Evolutionary conservation across 1,140 invertebrate genomes (phyloP).

Genomic region (Drosophila nikananu): DNA sequence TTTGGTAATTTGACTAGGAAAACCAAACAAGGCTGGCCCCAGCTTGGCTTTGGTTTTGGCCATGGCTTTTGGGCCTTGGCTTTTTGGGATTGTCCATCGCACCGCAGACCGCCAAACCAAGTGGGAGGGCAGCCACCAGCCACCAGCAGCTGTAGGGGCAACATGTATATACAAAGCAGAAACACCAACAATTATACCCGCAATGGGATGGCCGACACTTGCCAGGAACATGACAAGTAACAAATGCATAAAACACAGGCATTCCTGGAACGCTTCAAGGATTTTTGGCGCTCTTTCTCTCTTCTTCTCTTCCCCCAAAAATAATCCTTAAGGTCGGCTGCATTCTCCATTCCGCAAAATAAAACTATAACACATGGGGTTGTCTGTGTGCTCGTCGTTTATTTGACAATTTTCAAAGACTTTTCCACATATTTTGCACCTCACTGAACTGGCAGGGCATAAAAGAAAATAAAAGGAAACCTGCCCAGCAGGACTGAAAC

Average conservation of each 20-base stretch:
- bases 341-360: slow-evolving; percentile 6
- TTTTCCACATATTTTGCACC: slow-evolving; percentile 35
- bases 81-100: slow-evolving; percentile 13
- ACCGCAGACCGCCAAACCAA: slow-evolving; percentile 57
- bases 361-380: background rate
- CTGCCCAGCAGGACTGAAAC: background rate
- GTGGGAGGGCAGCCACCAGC: slow-evolving; percentile 10
- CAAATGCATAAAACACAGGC: slow-evolving; percentile 65
- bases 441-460: background rate
- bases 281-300: slow-evolving; percentile 20
- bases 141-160: slow-evolving; percentile 2
- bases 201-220: slow-evolving; percentile 48
- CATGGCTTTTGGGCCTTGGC: slow-evolving; percentile 29
- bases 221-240: slow-evolving; percentile 71
- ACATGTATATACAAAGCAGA: background rate
- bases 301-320: background rate
- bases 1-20: slow-evolving; percentile 75
- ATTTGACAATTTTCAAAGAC: slow-evolving; percentile 27
- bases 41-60: slow-evolving; percentile 32
- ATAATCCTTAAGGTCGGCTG: slow-evolving; percentile 8
- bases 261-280: slow-evolving; percentile 11
- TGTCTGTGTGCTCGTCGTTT: slow-evolving; percentile 9
- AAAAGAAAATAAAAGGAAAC: background rate
- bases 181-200: slow-evolving; percentile 37
- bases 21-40: slow-evolving; percentile 51